These are phyloP conservation scores for Eonycteris spelaea DNA, from an alignment of 2,113 vertebrate species.

Conservation along the genomic window DNA sequence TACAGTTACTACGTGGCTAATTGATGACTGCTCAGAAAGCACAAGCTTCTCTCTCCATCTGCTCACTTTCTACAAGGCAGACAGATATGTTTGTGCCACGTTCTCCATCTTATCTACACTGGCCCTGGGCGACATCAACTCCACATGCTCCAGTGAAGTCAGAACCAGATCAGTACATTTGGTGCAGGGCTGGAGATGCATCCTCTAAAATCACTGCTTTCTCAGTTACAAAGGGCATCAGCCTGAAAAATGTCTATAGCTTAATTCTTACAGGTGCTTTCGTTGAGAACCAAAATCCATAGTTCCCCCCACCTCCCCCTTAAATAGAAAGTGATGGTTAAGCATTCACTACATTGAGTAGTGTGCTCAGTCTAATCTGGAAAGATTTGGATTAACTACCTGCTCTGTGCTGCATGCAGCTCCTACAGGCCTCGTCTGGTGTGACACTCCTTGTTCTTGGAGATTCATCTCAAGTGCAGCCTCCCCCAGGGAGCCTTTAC, in stretches of 20 bases:
- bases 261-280: slow-evolving; percentile 66
- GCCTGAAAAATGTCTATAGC: slow-evolving; percentile 64
- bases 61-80: slow-evolving; percentile 21
- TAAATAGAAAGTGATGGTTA: slow-evolving; percentile 54
- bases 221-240: slow-evolving; percentile 66
- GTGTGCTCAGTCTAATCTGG: not conserved
- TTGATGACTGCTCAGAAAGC: slow-evolving; percentile 36
- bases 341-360: not conserved
- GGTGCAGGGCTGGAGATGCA: not conserved
- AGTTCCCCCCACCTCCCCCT: not conserved
- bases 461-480: not conserved
- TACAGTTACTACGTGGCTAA: slow-evolving; percentile 44
- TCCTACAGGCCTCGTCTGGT: not conserved
- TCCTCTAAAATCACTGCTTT: slow-evolving; percentile 43
- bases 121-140: slow-evolving; percentile 30
- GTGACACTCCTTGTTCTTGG: not conserved
- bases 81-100: not conserved
- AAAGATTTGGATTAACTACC: not conserved
- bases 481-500: not conserved
- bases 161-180: slow-evolving; percentile 60
- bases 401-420: not conserved
- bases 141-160: slow-evolving; percentile 37
- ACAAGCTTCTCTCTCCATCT: slow-evolving; percentile 51
- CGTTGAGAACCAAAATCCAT: slow-evolving; percentile 63
- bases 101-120: not conserved